Evolutionary conservation across 2,113 vertebrate species (phyloP), one percentile per base, ranked within the genome.

Genomic region (Passerina amoena): DNA sequence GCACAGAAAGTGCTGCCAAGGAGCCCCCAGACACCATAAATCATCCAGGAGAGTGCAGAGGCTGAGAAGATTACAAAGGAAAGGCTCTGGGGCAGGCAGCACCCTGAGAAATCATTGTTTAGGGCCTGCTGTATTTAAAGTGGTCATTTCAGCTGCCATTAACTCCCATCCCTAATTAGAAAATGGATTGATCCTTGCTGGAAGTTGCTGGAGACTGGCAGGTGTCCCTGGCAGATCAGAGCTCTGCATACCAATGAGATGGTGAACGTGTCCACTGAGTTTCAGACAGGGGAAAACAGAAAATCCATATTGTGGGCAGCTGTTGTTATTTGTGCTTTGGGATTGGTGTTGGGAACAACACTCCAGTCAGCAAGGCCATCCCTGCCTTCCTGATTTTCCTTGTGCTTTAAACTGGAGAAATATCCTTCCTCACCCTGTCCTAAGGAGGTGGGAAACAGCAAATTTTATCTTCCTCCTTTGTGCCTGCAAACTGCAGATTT

Each of bases 81-180:
- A 88, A 69, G 5, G 19, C 37, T 90, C 23, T 33, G 68, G 78
- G 77, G 57, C 61, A 47, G 42, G 53, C 61, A 70, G 84, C 59
- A 47, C 24, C 59, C 63, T 45, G 38, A 63, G 63, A 61, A 69
- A 17, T 85, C 60, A 8, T 38, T 80, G 47, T 27, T 57, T 23
- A 37, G 71, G 69, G 44, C 42, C 38, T 84, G 38, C 77, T 5
- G 4, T 14, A 35, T 93, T 88, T 87, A 7, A 60, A 76, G 31
- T 19, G 28, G 30, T 23, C 28, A 9, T 54, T 92, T 86, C 66
- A 23, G 44, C 87, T 90, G 27, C 71, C 86, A 86, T 93, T 94
- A 79, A 85, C 70, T 84, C 86, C n/a, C 66, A 40, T 63, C 59
- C 61, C 45, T 94, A 88, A 93, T 95, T 92, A 95, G 31, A 53